phyloP scores from a whole-genome alignment of 2,888 invertebrate genomes.

The Erebia epiphron region DNA sequence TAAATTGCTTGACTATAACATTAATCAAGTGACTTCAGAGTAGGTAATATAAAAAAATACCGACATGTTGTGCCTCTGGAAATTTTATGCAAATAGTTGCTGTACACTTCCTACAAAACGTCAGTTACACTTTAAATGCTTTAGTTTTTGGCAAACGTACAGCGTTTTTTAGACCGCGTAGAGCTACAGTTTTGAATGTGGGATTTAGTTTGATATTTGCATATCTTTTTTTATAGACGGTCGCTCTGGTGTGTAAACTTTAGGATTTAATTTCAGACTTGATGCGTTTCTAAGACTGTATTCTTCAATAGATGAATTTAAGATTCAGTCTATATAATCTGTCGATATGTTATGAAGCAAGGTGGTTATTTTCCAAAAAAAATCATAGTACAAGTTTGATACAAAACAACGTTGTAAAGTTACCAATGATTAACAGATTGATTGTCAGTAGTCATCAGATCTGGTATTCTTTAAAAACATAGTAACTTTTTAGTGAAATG shows the following conservation, averaged over 20 bases:
- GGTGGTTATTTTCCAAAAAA: too few species aligned
- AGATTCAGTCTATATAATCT: too few species aligned
- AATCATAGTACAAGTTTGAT: not conserved
- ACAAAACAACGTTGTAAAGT: not conserved
- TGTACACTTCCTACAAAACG: conserved; percentile 25
- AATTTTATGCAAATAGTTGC: conserved; percentile 22
- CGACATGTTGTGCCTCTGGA: not conserved
- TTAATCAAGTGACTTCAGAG: not conserved
- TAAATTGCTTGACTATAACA: too few species aligned
- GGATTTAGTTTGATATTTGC: conserved; percentile 36
- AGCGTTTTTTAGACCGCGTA: conserved; percentile 38
- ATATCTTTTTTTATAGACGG: conserved; percentile 33
- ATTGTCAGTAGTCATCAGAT: not conserved
- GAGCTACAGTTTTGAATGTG: conserved; percentile 33
- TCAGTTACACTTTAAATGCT: conserved; percentile 33
- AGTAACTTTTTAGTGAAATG: conserved; percentile 26
- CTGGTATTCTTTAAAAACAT: not conserved
- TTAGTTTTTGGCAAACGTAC: conserved; percentile 36
- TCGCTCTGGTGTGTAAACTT: not conserved
- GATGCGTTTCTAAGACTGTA: not conserved
- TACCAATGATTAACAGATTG: too few species aligned
- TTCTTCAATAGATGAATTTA: not conserved
- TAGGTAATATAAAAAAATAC: conserved; percentile 3
- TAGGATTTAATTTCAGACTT: not conserved
- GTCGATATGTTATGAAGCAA: too few species aligned